These are phyloP conservation scores for Dastarcus helophoroides DNA, from an alignment of 2,888 invertebrate genomes.

Conservation along the genomic window DNA sequence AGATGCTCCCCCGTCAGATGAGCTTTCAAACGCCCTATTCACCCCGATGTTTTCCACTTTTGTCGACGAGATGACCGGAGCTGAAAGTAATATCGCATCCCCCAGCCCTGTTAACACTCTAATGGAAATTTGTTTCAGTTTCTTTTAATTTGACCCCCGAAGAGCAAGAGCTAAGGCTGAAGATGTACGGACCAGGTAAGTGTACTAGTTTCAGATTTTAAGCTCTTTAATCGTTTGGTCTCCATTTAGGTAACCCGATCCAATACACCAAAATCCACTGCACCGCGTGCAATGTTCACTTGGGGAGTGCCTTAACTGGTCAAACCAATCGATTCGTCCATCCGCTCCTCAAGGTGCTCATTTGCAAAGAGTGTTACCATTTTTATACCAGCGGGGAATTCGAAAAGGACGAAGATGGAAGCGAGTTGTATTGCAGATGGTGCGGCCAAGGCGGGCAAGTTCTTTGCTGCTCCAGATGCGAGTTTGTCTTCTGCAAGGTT, in stretches of 20 bases:
- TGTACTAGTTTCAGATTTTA: conserved; percentile 4
- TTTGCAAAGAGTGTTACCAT: conserved; percentile 60
- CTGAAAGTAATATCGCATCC: conserved; percentile 21
- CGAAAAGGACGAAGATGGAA: conserved; percentile 73
- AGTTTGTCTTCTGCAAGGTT: conserved; percentile 62
- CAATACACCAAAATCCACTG: conserved; percentile 56
- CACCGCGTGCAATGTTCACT: conserved; percentile 61
- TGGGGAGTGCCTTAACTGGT: conserved; percentile 57
- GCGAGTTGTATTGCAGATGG: conserved; percentile 73
- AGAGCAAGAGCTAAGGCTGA: conserved; percentile 20
- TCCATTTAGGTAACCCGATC: conserved; percentile 33
- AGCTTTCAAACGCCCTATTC: conserved; percentile 6
- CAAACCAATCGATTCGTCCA: conserved; percentile 57
- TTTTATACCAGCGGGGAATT: conserved; percentile 75
- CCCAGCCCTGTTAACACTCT: background rate
- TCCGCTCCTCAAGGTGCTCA: conserved; percentile 58
- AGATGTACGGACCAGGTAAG: conserved; percentile 23
- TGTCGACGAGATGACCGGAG: conserved; percentile 29
- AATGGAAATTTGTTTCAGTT: conserved; percentile 17
- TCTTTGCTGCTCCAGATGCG: conserved; percentile 66
- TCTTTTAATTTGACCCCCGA: conserved; percentile 24
- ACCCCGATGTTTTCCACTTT: conserved; percentile 23
- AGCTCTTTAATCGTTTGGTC: conserved; percentile 1
- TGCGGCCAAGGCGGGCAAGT: conserved; percentile 64
- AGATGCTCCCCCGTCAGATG: conserved; percentile 14